These are phyloP conservation scores for Dioctria linearis DNA, from an alignment of 2,888 invertebrate species.

Conservation along the genomic window DNA sequence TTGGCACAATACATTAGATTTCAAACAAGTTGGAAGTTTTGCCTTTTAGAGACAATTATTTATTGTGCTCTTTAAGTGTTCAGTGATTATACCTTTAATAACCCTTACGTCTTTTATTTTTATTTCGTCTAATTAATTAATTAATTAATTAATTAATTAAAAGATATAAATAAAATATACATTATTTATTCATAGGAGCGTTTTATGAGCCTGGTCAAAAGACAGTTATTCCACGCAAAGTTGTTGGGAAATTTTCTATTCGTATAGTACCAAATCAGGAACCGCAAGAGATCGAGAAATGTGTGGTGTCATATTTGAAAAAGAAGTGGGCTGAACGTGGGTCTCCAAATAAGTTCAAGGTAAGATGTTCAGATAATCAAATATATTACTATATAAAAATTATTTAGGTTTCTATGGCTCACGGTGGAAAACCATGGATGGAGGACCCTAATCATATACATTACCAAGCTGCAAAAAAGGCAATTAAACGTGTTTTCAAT, in stretches of 20 bases:
- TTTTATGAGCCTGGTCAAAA: slow-evolving; percentile 94
- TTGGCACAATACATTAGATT: too few relatives aligned
- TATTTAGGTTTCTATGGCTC: slow-evolving; percentile 70
- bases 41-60: too few relatives aligned
- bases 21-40: too few relatives aligned
- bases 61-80: too few relatives aligned
- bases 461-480: slow-evolving; percentile 89
- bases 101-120: too few relatives aligned
- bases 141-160: too few relatives aligned
- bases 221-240: slow-evolving; percentile 95
- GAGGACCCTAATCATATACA: slow-evolving; percentile 94
- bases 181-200: slow-evolving; percentile 73
- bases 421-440: slow-evolving; percentile 93
- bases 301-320: slow-evolving; percentile 84
- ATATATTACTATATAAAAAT: not conserved
- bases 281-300: slow-evolving; percentile 85
- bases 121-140: too few relatives aligned
- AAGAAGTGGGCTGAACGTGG: slow-evolving; percentile 84
- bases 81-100: too few relatives aligned
- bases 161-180: slow-evolving; percentile 30
- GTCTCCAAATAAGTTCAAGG: slow-evolving; percentile 88
- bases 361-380: not conserved
- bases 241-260: slow-evolving; percentile 97
- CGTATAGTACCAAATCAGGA: slow-evolving; percentile 96
- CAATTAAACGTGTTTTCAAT: slow-evolving; percentile 87